A percentile compares a stretch with the other conserved stretches of the same genome.
Conservation (phyloP, 2,797 vertebrate genomes). For the Balearica regulorum region DNA sequence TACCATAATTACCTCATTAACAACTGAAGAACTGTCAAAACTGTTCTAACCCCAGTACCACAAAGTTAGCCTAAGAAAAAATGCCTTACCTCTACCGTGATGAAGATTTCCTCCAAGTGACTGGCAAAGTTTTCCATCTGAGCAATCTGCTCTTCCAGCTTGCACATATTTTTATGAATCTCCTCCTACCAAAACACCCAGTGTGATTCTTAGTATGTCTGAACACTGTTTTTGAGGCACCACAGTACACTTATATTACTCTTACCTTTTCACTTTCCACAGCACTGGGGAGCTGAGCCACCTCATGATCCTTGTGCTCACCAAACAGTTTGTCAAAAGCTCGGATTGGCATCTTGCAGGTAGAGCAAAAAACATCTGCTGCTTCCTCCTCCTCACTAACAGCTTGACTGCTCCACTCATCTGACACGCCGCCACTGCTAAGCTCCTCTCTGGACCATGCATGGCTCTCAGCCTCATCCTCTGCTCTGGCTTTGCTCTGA, state of each 20-base stretch:
- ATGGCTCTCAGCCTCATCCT: neutral
- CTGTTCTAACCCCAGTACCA: neutral
- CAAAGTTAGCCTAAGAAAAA: neutral
- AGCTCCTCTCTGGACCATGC: constrained; percentile 48
- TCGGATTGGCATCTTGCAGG: constrained; percentile 73
- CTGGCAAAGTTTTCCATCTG: constrained; percentile 93
- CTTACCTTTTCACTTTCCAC: constrained; percentile 76
- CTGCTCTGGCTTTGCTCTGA: constrained; percentile 27
- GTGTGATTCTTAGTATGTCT: neutral
- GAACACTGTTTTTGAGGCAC: neutral
- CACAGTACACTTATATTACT: neutral
- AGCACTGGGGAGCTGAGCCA: constrained; percentile 62
- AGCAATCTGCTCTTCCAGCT: constrained; percentile 83
- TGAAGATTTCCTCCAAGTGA: constrained; percentile 96
- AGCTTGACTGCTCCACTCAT: constrained; percentile 45
- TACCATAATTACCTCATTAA: neutral
- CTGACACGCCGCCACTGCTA: constrained; percentile 42
- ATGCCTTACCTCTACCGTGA: constrained; percentile 89
- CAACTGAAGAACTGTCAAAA: neutral
- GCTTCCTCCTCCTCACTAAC: constrained; percentile 65
- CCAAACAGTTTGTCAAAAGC: constrained; percentile 54
- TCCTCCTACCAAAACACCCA: constrained; percentile 75
- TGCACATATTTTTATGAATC: constrained; percentile 77
- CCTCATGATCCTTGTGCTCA: constrained; percentile 72
- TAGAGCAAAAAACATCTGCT: constrained; percentile 73